phyloP scores from a whole-genome alignment of 2,797 vertebrate species.

The Alosa sapidissima region DNA sequence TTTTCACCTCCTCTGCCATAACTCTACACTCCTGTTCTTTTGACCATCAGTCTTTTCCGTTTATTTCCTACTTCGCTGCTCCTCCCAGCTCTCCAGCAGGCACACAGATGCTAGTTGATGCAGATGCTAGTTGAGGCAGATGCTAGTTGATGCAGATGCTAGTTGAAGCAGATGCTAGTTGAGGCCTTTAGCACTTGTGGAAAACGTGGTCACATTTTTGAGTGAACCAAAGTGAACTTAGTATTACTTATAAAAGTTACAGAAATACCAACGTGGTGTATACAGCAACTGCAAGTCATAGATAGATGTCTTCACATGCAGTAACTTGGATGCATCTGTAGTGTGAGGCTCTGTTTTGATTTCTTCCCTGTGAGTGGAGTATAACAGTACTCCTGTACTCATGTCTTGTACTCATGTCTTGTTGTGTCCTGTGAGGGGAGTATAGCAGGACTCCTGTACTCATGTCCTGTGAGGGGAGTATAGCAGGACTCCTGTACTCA shows the following conservation, averaged over 20 bases:
- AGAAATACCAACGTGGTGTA: too few species aligned
- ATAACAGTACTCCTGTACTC: too few species aligned
- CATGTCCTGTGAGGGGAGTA: constrained; percentile 11
- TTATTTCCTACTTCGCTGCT: background rate
- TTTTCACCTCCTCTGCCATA: background rate
- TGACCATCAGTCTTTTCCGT: background rate
- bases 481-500: constrained; percentile 6
- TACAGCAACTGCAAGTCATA: background rate
- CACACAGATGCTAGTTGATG: background rate
- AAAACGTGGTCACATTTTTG: background rate
- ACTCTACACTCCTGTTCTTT: background rate
- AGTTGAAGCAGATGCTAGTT: background rate
- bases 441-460: background rate
- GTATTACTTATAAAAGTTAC: too few species aligned
- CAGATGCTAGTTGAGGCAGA: background rate
- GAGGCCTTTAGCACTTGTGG: background rate
- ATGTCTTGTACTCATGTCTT: too few species aligned
- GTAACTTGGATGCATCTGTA: background rate
- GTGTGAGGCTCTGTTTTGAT: background rate
- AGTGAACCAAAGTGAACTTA: background rate
- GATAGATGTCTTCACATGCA: too few species aligned
- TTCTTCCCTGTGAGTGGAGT: background rate
- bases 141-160: too few species aligned
- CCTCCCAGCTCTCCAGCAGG: background rate
- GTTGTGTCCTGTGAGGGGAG: background rate